Base-by-base conservation (phyloP, 2,113 vertebrate species). In the Solea solea region DNA sequence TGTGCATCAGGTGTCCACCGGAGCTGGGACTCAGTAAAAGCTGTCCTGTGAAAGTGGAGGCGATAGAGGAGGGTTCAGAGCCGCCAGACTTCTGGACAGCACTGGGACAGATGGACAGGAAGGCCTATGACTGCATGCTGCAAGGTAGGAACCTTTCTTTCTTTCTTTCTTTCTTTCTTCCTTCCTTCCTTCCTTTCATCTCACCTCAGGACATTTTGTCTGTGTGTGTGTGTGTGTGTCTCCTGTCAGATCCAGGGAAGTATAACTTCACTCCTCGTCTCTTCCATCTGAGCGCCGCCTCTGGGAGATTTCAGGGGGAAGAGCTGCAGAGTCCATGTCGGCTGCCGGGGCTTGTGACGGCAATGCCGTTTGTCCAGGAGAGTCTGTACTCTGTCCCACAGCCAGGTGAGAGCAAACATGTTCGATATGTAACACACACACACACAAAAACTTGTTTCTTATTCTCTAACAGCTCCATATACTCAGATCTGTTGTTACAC, bases 51-150 rank as follows among this genome's bases (percentile, higher is more conserved):
- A 90, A 50, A 28, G 82, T 91, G 63, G 83, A 90, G 50, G 78
- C 85, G 4, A 85, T 94, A 41, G 93, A 94, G 42, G 94, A 95
- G 64, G 94, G 93, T 7, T 88, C 88, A 14, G 94, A 95, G 56
- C 91, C 91, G 0, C 66, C 72, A 27, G 93, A 93, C n/a, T 94
- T 95, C 81, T 94, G 94, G 94, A 78, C 76, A 2, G 93, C 88
- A 0, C 76, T 95, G 68, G 93, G 93, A 14, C 86, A 82, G 49
- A 87, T 86, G 84, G 90, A 94, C 86, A 92, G 92, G 72, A 94
- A 94, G 81, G 88, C 92, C 44, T 95, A 95, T 12, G 94, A 95
- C 81, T 93, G 93, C 85, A 94, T 95, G 94, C 76, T 95, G 52
- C 93, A 94, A 92, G 93, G 94, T 95, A 77, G 62, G 15, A 28